These are phyloP conservation scores for Sebastes hubbsi DNA, from an alignment of 2,797 vertebrate species.

Conservation along the genomic window DNA sequence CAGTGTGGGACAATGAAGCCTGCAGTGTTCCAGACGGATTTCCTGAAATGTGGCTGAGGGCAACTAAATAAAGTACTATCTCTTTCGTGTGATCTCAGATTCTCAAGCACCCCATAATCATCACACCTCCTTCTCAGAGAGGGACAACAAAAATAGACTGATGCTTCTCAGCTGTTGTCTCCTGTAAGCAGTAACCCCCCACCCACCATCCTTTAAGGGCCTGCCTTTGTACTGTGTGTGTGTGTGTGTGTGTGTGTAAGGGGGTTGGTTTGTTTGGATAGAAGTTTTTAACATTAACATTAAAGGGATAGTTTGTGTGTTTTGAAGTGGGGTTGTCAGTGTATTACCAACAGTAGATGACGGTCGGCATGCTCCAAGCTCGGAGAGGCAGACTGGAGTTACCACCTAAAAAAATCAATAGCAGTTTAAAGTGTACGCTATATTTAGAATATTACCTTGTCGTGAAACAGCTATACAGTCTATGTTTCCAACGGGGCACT, in stretches of 20 bases:
- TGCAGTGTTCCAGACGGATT: background rate
- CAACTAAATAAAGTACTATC: conserved; percentile 15
- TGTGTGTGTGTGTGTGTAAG: background rate
- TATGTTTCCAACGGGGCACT: no score
- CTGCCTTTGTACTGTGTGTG: conserved; percentile 5
- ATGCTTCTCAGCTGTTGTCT: conserved; percentile 69
- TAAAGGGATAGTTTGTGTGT: background rate
- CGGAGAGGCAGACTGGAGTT: no score
- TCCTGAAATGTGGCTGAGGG: background rate
- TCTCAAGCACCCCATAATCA: conserved; percentile 34
- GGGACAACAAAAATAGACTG: conserved; percentile 64
- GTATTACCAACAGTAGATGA: no score
- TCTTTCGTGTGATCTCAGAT: conserved; percentile 19
- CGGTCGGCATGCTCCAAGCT: no score
- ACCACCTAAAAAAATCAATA: no score
- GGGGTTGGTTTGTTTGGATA: background rate
- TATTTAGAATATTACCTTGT: no score
- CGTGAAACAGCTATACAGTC: no score
- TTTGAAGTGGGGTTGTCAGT: no score
- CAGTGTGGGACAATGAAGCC: background rate
- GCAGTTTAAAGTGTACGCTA: no score
- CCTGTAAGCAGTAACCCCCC: conserved; percentile 36
- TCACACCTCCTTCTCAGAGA: conserved; percentile 50
- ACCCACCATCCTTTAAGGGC: background rate
- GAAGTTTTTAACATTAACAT: background rate